Conservation (phyloP, 2,797 vertebrate species). For the Mus minutoides region DNA sequence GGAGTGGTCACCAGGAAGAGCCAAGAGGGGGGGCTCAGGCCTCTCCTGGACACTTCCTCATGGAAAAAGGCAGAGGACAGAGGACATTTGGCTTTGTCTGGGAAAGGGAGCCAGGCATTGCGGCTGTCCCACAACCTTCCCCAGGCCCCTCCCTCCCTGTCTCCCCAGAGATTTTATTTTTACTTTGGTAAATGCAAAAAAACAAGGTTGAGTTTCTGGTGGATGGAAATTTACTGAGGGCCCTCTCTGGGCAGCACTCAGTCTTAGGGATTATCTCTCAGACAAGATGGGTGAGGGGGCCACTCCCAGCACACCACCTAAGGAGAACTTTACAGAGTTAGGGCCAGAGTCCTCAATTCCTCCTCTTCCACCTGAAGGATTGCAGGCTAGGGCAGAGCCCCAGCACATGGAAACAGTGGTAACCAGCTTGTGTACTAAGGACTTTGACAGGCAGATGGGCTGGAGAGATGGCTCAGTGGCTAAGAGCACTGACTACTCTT, state of each 20-base stretch:
- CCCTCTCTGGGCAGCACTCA: background rate
- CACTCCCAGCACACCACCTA: background rate
- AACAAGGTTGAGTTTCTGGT: background rate
- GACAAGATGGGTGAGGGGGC: too few relatives aligned
- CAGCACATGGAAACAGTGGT: fast-evolving
- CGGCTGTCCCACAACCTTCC: background rate
- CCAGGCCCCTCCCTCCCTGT: background rate
- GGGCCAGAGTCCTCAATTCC: background rate
- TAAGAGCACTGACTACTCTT: too few relatives aligned
- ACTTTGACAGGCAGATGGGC: background rate
- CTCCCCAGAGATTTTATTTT: conserved; percentile 65
- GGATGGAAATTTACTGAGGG: conserved; percentile 73
- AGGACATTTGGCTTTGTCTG: conserved; percentile 61
- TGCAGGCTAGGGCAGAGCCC: fast-evolving
- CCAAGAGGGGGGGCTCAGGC: background rate
- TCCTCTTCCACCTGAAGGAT: background rate
- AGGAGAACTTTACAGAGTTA: background rate
- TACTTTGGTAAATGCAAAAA: conserved; percentile 67
- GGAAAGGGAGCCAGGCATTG: conserved; percentile 48
- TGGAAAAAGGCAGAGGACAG: conserved; percentile 37
- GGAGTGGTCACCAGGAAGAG: conserved; percentile 57
- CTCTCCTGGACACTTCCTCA: conserved; percentile 63
- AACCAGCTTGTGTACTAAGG: fast-evolving
- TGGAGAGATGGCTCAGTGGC: too few relatives aligned
- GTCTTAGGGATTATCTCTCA: background rate